phyloP scores from a whole-genome alignment of 2,888 invertebrate genomes.

The Marronus borbonicus region DNA sequence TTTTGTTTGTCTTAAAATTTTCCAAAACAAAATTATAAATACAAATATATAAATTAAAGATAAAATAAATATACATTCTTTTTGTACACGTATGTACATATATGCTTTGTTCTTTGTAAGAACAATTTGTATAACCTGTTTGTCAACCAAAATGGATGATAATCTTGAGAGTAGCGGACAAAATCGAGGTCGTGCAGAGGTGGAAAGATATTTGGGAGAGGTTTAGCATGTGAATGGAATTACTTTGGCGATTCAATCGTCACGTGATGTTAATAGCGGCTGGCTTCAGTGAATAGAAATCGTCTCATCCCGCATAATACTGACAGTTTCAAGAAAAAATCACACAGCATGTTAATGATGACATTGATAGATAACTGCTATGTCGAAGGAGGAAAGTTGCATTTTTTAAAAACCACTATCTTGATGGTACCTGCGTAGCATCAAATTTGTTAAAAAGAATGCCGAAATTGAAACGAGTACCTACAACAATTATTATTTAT shows the following conservation, averaged over 20 bases:
- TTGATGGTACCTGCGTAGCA: neutral
- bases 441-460: too few species aligned
- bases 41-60: too few species aligned
- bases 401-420: neutral
- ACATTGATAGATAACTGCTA: neutral
- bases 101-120: neutral
- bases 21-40: too few species aligned
- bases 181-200: constrained; percentile 27
- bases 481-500: too few species aligned
- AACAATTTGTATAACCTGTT: neutral
- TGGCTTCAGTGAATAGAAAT: constrained; percentile 4
- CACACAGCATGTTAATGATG: constrained; percentile 16
- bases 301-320: neutral
- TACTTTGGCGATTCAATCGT: constrained; percentile 7
- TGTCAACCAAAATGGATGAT: neutral
- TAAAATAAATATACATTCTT: neutral
- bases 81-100: neutral
- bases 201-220: constrained; percentile 13
- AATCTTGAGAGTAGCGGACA: constrained; percentile 11
- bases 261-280: neutral
- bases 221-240: constrained; percentile 23
- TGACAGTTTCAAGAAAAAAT: constrained; percentile 5
- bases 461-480: too few species aligned
- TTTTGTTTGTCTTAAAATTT: too few species aligned
- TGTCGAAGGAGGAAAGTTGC: constrained; percentile 4